Percentiles rank a stretch among this genome's conserved stretches.
Evolutionary conservation across 2,113 vertebrate genomes (phyloP).

Genomic region (Seriola dumerili): DNA sequence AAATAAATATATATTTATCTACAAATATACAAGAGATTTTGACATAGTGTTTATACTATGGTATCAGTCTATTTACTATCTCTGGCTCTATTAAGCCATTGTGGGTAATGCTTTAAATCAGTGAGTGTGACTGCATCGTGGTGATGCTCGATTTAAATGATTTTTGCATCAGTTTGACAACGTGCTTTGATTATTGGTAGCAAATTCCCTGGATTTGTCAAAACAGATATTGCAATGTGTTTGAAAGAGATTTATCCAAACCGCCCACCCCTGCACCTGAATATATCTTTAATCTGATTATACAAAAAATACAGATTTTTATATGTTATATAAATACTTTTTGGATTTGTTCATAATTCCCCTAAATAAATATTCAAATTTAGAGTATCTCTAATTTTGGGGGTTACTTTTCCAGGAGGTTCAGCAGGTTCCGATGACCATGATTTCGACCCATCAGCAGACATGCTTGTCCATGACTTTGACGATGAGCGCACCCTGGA

Average conservation of each 20-base stretch:
- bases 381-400: neutral
- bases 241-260: neutral
- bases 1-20: neutral
- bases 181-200: no score
- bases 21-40: neutral
- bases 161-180: no score
- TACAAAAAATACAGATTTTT: no score
- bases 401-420: constrained; percentile 82
- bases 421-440: constrained; percentile 93
- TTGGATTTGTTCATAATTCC: constrained; percentile 1
- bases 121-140: no score
- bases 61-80: neutral
- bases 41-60: neutral
- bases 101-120: neutral
- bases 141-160: no score
- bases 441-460: constrained; percentile 97
- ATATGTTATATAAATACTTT: no score
- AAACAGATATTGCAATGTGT: neutral
- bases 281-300: neutral
- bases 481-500: constrained; percentile 98
- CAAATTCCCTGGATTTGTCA: neutral
- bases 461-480: constrained; percentile 99
- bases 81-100: no score
- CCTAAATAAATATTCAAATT: neutral
- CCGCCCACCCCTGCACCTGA: neutral